These are phyloP conservation scores for Psammodynastes pulverulentus DNA, from an alignment of 2,113 vertebrate species.

Conservation along the genomic window DNA sequence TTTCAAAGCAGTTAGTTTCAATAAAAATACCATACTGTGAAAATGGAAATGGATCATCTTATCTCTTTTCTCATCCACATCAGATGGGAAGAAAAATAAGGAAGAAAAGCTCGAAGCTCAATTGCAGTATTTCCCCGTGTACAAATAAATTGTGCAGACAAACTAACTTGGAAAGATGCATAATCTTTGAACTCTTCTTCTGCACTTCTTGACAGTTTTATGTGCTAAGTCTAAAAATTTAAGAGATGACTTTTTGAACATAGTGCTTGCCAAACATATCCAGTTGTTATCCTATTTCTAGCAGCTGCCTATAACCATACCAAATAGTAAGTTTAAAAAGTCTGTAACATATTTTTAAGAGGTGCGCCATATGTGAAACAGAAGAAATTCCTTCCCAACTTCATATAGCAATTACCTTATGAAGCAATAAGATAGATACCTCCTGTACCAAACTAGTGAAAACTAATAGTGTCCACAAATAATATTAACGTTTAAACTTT, in stretches of 20 bases:
- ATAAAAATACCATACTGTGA: not conserved
- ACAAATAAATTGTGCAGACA: not conserved
- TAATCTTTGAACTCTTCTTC: constrained; percentile 16
- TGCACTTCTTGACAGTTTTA: not conserved
- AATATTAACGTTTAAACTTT: constrained; percentile 6
- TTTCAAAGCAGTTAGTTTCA: not conserved
- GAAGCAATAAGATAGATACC: constrained; percentile 19
- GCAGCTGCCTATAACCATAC: constrained; percentile 23
- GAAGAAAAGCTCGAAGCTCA: not conserved
- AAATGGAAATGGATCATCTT: not conserved
- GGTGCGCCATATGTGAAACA: not conserved
- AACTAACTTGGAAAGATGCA: not conserved
- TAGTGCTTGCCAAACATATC: not conserved
- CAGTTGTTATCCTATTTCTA: constrained; percentile 18
- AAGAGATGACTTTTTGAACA: constrained; percentile 38
- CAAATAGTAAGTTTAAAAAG: constrained; percentile 21
- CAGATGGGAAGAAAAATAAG: not conserved
- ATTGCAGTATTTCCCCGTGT: not conserved
- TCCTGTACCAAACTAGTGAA: not conserved
- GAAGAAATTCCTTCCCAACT: not conserved
- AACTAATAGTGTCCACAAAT: not conserved
- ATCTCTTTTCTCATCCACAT: not conserved
- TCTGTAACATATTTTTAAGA: not conserved
- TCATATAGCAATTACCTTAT: constrained; percentile 34
- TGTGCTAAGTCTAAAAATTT: constrained; percentile 1